Evolutionary conservation across 1,140 invertebrate genomes (phyloP).

Genomic region (Drosophila kurseongensis): DNA sequence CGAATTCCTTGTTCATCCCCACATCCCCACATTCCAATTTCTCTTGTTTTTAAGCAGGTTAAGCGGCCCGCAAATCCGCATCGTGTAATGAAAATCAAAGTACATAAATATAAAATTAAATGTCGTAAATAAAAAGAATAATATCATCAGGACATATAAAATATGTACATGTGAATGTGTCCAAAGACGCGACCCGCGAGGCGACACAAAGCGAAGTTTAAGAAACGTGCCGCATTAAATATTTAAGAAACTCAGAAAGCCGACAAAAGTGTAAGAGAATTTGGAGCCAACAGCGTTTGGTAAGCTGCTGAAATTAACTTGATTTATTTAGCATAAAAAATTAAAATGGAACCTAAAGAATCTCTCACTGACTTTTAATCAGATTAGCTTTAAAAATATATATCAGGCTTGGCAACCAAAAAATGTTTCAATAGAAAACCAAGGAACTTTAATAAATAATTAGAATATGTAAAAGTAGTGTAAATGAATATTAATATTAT

Average conservation of each 20-base stretch:
- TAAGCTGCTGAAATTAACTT: constrained; percentile 27
- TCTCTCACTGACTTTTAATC: too few species aligned
- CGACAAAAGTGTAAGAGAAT: constrained; percentile 1
- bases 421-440: too few species aligned
- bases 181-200: constrained; percentile 32
- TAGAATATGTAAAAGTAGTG: too few species aligned
- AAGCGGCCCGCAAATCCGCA: constrained; percentile 48
- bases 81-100: constrained; percentile 73
- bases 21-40: neutral
- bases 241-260: constrained; percentile 40
- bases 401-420: too few species aligned
- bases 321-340: constrained; percentile 3
- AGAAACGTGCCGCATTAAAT: constrained; percentile 65
- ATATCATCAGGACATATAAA: constrained; percentile 46
- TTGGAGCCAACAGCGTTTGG: neutral
- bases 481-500: too few species aligned
- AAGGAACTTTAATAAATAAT: too few species aligned
- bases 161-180: constrained; percentile 23
- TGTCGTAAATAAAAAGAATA: constrained; percentile 72
- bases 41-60: constrained; percentile 35
- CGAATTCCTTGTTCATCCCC: constrained; percentile 22
- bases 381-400: too few species aligned
- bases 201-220: constrained; percentile 41
- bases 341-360: neutral
- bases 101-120: constrained; percentile 80